Evolutionary conservation across 53 echinoderm and acorn worm species (phyloP).

Genomic region (Henricia sp.): DNA sequence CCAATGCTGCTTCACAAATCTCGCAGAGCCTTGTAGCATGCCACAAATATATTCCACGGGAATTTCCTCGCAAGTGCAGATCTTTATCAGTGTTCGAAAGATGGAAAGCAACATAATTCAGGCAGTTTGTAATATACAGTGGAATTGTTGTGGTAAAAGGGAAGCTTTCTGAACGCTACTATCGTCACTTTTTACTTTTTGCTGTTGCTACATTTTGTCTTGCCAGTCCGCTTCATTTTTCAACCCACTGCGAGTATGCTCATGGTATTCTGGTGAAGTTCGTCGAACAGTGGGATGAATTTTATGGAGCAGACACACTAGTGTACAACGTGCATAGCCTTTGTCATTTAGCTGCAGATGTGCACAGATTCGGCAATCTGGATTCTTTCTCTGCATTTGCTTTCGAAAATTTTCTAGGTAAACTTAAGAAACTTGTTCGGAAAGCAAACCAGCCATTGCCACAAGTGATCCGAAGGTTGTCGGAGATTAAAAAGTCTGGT

Average conservation of each 20-base stretch:
- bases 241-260: constrained; percentile 33
- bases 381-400: too few relatives aligned
- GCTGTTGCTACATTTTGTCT: constrained; percentile 15
- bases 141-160: constrained; percentile 40
- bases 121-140: constrained; percentile 53
- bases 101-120: constrained; percentile 72
- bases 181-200: constrained; percentile 31
- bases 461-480: too few relatives aligned
- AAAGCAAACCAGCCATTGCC: too few relatives aligned
- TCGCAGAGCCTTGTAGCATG: constrained; percentile 42
- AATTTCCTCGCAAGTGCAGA: constrained; percentile 32
- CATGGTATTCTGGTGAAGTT: constrained; percentile 29
- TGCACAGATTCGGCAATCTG: too few relatives aligned
- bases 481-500: too few relatives aligned
- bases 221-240: constrained; percentile 9
- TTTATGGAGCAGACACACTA: constrained; percentile 42
- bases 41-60: constrained; percentile 51
- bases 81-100: constrained; percentile 35
- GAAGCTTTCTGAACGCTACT: constrained; percentile 22
- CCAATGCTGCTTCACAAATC: constrained; percentile 16
- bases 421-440: too few relatives aligned
- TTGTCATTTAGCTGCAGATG: constrained; percentile 37
- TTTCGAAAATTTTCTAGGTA: too few relatives aligned
- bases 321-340: constrained; percentile 71
- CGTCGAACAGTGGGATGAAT: constrained; percentile 29